These are phyloP conservation scores for Caenorhabditis sp. DNA, from an alignment of 2,888 invertebrate genomes.

Conservation along the genomic window DNA sequence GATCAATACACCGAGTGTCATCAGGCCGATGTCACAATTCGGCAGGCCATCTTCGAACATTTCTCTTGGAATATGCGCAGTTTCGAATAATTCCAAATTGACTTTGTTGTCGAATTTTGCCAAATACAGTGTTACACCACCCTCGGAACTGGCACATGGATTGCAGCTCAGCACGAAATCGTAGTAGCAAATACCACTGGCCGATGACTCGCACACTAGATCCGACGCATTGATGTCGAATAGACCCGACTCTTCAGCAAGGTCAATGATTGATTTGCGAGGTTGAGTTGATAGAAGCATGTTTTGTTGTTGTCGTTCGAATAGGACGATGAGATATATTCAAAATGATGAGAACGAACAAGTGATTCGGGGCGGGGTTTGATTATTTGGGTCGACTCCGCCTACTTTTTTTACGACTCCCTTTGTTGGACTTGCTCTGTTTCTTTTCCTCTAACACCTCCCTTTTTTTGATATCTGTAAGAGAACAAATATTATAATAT, in stretches of 20 bases:
- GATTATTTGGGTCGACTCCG: constrained; percentile 32
- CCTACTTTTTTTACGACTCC: constrained; percentile 27
- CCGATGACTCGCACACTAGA: constrained; percentile 62
- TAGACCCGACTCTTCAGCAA: constrained; percentile 64
- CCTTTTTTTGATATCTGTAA: not conserved
- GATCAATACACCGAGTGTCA: constrained; percentile 62
- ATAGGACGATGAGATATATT: not conserved
- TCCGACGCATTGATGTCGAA: constrained; percentile 64
- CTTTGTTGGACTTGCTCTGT: constrained; percentile 15
- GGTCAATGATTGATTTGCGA: constrained; percentile 63
- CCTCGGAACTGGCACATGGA: constrained; percentile 21
- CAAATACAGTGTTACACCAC: constrained; percentile 54
- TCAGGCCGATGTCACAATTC: constrained; percentile 56
- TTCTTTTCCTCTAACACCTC: constrained; percentile 7
- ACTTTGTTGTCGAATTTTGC: constrained; percentile 63
- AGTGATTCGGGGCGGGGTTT: constrained; percentile 32
- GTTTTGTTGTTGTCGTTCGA: not conserved
- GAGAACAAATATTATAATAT: no score
- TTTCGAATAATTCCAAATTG: constrained; percentile 65
- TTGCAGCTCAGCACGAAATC: constrained; percentile 63
- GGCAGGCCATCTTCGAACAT: constrained; percentile 56
- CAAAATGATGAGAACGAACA: constrained; percentile 5
- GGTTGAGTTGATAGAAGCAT: constrained; percentile 27
- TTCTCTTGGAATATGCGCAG: constrained; percentile 35
- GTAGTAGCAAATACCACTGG: constrained; percentile 61